phyloP scores from a whole-genome alignment of 2,113 vertebrate species.

The Hemiprocne comata region DNA sequence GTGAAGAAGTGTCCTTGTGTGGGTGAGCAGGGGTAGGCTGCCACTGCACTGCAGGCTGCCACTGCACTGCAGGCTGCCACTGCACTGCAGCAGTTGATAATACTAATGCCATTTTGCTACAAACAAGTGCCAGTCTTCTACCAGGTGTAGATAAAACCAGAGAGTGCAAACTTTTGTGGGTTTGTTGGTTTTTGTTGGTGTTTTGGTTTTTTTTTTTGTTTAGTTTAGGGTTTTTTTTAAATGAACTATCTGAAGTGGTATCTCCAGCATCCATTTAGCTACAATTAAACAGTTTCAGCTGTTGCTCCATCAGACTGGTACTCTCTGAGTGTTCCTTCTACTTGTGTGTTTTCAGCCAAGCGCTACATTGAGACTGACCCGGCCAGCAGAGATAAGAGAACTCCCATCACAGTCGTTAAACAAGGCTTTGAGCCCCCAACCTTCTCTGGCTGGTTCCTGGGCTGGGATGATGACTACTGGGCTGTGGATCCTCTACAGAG shows the following conservation, averaged over 20 bases:
- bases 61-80: fast-evolving
- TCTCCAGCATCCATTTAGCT: background rate
- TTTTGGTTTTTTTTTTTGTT: background rate
- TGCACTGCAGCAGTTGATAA: background rate
- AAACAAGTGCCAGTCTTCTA: background rate
- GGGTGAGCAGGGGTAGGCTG: fast-evolving
- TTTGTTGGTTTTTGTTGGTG: too few relatives aligned
- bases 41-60: fast-evolving
- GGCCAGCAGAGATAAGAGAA: slow-evolving; percentile 85
- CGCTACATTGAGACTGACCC: slow-evolving; percentile 94
- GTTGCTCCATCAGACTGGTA: background rate
- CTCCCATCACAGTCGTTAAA: slow-evolving; percentile 86
- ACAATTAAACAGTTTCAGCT: too few relatives aligned
- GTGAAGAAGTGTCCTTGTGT: fast-evolving
- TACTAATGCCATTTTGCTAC: background rate
- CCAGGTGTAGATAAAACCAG: background rate
- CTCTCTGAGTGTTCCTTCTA: background rate
- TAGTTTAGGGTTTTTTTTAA: too few relatives aligned
- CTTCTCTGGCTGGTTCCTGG: slow-evolving; percentile 97
- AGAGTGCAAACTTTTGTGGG: background rate
- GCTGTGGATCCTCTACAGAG: slow-evolving; percentile 87
- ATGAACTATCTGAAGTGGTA: background rate
- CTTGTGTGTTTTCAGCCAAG: slow-evolving; percentile 77
- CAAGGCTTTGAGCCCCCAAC: slow-evolving; percentile 93
- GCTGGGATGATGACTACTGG: slow-evolving; percentile 96